Evolutionary conservation across 2,797 vertebrate species (phyloP), one percentile per base, ranked within the genome.

Genomic region (Yasuhikotakia modesta): DNA sequence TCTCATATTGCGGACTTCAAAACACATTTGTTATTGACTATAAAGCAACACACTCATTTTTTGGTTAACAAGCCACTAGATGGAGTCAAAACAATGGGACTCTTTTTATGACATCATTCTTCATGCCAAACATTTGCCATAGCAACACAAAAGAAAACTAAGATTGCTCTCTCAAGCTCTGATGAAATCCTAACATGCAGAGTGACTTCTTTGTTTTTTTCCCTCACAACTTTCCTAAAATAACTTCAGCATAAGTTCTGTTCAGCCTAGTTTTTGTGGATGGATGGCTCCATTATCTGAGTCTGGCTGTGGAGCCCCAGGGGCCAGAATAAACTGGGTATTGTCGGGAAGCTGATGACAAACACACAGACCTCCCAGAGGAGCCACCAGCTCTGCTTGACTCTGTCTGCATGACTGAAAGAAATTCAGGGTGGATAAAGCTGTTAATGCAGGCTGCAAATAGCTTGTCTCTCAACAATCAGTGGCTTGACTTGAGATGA

Each of bases 31-130:
- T 27, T 58, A n/a, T 58, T 2, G 14, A 58, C 27, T 27, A 58
- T 58, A 61, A 61, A 21, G 22, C 13, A 55, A 55, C 22, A 16
- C 27, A 55, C 22, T 27, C 2, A 5, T 5, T 70, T 22, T 53
- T 4, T 19, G 4, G 32, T 39, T 24, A 24, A 50, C 17, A 30
- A 19, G 78, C 78, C 81, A 78, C 81, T 81, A 84, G 83, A 76
- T 80, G 78, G 81, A 50, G 78, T 35, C 17, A 69, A 65, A 67
- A 70, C 27, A 22, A 75, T 67, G 11, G 10, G 14, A 2, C 30
- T 69, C 35, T 8, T 39, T 39, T 52, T 10, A 55, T 75, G 78
- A 75, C 39, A 76, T 76, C 73, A 70, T 71, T 16, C 50, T 60
- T 32, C 45, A 70, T 24, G 2, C 66, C 50, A 68, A 61, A 76